Percentiles rank a stretch among this genome's conserved stretches.
Conservation (phyloP, 2,888 invertebrate species). For the Agonopterix arenella region DNA sequence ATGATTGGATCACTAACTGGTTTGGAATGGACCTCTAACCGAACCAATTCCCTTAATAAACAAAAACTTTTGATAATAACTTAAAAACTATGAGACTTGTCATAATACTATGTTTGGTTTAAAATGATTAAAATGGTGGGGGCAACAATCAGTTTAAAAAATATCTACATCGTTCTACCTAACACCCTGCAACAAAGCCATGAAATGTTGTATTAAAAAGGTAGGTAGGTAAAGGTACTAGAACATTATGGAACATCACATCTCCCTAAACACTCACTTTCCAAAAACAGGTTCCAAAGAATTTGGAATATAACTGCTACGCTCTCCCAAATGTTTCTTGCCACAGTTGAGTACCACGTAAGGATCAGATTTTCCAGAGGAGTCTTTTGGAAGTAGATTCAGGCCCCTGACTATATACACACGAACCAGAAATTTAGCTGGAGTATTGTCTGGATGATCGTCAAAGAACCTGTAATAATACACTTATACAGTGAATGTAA, state of each 20-base stretch:
- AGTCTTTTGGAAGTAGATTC: conserved; percentile 83
- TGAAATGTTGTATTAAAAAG: too few relatives aligned
- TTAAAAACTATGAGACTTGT: too few relatives aligned
- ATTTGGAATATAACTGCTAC: conserved; percentile 82
- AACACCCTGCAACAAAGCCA: too few relatives aligned
- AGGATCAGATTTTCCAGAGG: conserved; percentile 85
- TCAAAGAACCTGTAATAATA: conserved; percentile 63
- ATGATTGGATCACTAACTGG: too few relatives aligned
- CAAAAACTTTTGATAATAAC: too few relatives aligned
- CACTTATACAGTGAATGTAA: neutral
- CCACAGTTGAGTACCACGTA: conserved; percentile 85
- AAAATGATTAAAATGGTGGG: too few relatives aligned
- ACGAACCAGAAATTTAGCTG: conserved; percentile 80
- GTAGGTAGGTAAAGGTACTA: too few relatives aligned
- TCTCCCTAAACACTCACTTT: conserved; percentile 60
- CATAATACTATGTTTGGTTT: too few relatives aligned
- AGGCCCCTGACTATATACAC: conserved; percentile 86
- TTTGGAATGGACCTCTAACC: too few relatives aligned
- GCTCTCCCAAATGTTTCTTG: conserved; percentile 76
- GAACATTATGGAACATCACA: neutral
- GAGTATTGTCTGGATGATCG: conserved; percentile 78
- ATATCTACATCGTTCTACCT: too few relatives aligned
- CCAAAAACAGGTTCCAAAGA: conserved; percentile 91
- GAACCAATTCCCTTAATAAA: too few relatives aligned
- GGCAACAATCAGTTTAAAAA: too few relatives aligned